These are phyloP conservation scores for Dryobotodes eremita DNA, from an alignment of 2,888 invertebrate species.

Conservation along the genomic window DNA sequence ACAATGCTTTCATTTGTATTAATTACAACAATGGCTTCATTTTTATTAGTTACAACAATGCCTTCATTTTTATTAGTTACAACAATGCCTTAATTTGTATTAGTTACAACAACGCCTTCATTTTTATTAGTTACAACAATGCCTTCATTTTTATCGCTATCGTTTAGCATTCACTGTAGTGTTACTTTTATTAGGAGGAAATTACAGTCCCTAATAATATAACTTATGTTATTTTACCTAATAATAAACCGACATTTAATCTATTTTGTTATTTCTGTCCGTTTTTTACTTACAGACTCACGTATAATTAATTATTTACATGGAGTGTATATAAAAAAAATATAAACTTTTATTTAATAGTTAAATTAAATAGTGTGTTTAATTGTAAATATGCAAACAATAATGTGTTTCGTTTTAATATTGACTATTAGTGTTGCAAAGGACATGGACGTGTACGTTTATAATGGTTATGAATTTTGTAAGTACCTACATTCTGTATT, in stretches of 20 bases:
- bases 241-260: neutral
- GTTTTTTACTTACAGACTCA: neutral
- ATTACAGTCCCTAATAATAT: neutral
- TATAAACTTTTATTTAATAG: no score
- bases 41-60: no score
- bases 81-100: no score
- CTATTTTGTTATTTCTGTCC: neutral
- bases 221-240: neutral
- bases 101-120: no score
- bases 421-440: neutral
- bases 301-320: neutral
- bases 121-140: no score
- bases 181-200: neutral
- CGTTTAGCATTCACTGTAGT: no score
- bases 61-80: no score
- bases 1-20: no score
- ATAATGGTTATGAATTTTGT: neutral
- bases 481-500: slow-evolving; percentile 2
- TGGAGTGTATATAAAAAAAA: neutral
- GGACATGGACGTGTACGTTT: neutral
- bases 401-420: slow-evolving; percentile 2
- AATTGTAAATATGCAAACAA: neutral
- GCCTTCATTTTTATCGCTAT: no score
- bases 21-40: no score
- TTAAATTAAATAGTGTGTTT: neutral